These are phyloP conservation scores for Tortricodes alternella DNA, from an alignment of 2,888 invertebrate species.

Conservation along the genomic window DNA sequence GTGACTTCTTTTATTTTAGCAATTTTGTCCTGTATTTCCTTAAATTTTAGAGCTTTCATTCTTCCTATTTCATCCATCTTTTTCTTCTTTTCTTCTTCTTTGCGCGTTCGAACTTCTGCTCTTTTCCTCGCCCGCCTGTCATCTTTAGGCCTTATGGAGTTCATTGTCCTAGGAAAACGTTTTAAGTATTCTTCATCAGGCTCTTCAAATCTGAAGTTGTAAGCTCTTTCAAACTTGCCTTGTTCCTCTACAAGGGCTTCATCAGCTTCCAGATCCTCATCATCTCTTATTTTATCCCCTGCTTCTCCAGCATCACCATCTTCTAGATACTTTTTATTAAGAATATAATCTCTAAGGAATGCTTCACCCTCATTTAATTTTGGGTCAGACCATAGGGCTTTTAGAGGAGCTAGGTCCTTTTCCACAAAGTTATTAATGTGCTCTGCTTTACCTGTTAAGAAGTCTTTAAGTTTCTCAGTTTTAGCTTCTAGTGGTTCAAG, in stretches of 20 bases:
- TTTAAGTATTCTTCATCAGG: conserved; percentile 96
- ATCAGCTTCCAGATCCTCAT: conserved; percentile 84
- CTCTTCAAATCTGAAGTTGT: conserved; percentile 98
- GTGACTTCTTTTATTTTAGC: conserved; percentile 93
- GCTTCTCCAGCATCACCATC: conserved; percentile 82
- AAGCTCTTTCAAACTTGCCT: conserved; percentile 96
- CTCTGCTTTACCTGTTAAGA: conserved; percentile 89
- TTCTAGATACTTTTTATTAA: conserved; percentile 88
- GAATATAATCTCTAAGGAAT: conserved; percentile 95
- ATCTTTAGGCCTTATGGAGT: conserved; percentile 91
- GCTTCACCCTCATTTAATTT: conserved; percentile 92
- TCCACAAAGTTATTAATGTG: conserved; percentile 83
- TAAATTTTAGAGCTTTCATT: conserved; percentile 92
- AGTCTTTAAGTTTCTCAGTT: conserved; percentile 81
- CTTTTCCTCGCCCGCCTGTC: conserved; percentile 90
- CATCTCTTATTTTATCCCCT: conserved; percentile 59
- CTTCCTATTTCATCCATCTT: conserved; percentile 94
- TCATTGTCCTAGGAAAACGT: conserved; percentile 95
- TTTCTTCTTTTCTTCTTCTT: conserved; percentile 89
- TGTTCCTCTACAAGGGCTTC: conserved; percentile 91
- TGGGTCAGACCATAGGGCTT: conserved; percentile 92
- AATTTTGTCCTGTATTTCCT: conserved; percentile 95
- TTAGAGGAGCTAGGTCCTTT: conserved; percentile 87
- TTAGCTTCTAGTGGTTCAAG: conserved; percentile 32
- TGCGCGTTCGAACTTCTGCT: conserved; percentile 87